Evolutionary conservation across 2,797 vertebrate species (phyloP).

Genomic region (Falco cherrug): DNA sequence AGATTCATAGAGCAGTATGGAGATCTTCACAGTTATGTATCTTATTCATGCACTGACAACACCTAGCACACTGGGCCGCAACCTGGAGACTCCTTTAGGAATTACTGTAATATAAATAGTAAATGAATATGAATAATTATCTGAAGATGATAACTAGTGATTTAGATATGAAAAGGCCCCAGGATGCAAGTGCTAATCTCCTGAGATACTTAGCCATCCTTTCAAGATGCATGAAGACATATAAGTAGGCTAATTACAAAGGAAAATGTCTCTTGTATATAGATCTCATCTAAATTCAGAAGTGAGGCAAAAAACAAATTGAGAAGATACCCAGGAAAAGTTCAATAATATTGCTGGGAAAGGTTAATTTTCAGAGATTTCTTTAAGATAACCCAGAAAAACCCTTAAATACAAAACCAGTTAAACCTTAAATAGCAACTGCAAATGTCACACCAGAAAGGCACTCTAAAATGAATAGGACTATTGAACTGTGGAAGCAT

Average conservation of each 20-base stretch:
- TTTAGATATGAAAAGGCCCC: slow-evolving; percentile 41
- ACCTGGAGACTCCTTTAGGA: slow-evolving; percentile 3
- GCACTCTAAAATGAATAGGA: background rate
- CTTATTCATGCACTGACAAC: background rate
- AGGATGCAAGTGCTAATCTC: slow-evolving; percentile 45
- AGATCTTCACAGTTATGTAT: background rate
- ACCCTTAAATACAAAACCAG: slow-evolving; percentile 31
- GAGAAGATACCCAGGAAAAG: slow-evolving; percentile 37
- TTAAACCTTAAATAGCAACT: slow-evolving; percentile 37
- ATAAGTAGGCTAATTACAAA: slow-evolving; percentile 67
- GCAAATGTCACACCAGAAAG: slow-evolving; percentile 17
- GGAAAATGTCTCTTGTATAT: slow-evolving; percentile 45
- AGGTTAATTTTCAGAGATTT: slow-evolving; percentile 29
- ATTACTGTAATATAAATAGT: slow-evolving; percentile 46
- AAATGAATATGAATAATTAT: slow-evolving; percentile 64
- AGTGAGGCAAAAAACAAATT: slow-evolving; percentile 33
- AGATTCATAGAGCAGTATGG: background rate
- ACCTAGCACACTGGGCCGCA: background rate
- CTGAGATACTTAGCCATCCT: slow-evolving; percentile 33
- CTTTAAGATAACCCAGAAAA: slow-evolving; percentile 15
- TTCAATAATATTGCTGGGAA: slow-evolving; percentile 9
- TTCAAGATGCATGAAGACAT: slow-evolving; percentile 52
- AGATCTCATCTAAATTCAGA: slow-evolving; percentile 60
- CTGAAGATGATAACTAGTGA: slow-evolving; percentile 41
- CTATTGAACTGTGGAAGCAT: slow-evolving; percentile 25